phyloP scores from a whole-genome alignment of 2,888 invertebrate species.

The Heliconius charithonia region DNA sequence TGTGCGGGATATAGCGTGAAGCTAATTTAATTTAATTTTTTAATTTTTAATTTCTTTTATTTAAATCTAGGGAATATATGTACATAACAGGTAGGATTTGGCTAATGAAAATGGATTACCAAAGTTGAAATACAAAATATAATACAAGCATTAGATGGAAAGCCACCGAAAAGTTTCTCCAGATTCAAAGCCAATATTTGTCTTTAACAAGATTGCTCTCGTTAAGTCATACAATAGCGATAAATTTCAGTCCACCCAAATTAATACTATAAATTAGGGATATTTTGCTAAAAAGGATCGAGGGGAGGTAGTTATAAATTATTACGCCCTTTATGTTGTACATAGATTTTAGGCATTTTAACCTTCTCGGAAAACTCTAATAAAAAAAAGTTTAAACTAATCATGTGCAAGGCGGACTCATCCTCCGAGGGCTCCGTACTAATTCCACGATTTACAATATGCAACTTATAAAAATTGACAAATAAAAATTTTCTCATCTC shows the following conservation, averaged over 20 bases:
- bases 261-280: slow-evolving; percentile 7
- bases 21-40: no score
- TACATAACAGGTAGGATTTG: not conserved
- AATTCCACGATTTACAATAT: no score
- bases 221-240: slow-evolving; percentile 1
- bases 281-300: not conserved
- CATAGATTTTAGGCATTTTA: not conserved
- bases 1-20: no score
- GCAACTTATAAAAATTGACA: no score
- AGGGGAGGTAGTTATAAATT: not conserved
- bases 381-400: no score
- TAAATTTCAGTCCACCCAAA: not conserved
- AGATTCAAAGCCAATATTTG: slow-evolving; percentile 7
- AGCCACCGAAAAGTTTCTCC: slow-evolving; percentile 2
- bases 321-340: not conserved
- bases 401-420: no score
- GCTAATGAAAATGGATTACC: slow-evolving; percentile 6
- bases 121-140: not conserved
- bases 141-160: slow-evolving; percentile 6
- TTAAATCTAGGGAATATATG: not conserved
- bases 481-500: no score
- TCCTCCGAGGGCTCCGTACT: no score
- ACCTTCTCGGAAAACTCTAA: no score
- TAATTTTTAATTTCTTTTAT: not conserved
- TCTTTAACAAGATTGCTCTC: slow-evolving; percentile 10